phyloP scores from a whole-genome alignment of 2,797 vertebrate genomes.

The Phrynocephalus forsythii region DNA sequence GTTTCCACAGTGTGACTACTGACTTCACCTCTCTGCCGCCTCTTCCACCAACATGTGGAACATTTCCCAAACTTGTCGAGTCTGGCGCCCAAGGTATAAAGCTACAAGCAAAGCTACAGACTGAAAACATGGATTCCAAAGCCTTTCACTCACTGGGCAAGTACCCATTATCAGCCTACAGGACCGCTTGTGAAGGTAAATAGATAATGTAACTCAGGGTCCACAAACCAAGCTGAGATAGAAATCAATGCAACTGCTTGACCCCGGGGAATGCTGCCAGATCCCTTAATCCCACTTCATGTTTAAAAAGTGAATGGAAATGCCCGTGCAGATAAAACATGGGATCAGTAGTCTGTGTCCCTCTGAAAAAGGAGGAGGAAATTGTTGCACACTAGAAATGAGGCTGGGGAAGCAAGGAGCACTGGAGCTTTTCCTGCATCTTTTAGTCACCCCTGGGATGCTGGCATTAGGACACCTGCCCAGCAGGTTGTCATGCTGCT shows the following conservation, averaged over 20 bases:
- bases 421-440: neutral
- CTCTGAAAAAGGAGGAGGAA: neutral
- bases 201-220: neutral
- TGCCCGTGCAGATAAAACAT: neutral
- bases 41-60: neutral
- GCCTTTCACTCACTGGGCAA: neutral
- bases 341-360: neutral
- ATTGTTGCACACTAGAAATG: neutral
- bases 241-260: neutral
- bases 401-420: no score
- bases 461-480: neutral
- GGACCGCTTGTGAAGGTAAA: neutral
- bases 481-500: neutral
- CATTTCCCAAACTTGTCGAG: neutral
- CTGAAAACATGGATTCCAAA: neutral
- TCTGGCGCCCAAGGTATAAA: neutral
- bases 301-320: neutral
- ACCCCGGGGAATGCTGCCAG: neutral
- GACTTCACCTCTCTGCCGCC: neutral
- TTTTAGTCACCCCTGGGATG: neutral
- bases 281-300: neutral
- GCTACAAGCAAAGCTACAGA: neutral
- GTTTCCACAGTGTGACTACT: neutral
- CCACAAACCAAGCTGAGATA: neutral
- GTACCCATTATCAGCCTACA: neutral